Evolutionary conservation across 2,888 invertebrate genomes (phyloP), one percentile per base, ranked within the genome.

Genomic region (Corythucha ciliata): DNA sequence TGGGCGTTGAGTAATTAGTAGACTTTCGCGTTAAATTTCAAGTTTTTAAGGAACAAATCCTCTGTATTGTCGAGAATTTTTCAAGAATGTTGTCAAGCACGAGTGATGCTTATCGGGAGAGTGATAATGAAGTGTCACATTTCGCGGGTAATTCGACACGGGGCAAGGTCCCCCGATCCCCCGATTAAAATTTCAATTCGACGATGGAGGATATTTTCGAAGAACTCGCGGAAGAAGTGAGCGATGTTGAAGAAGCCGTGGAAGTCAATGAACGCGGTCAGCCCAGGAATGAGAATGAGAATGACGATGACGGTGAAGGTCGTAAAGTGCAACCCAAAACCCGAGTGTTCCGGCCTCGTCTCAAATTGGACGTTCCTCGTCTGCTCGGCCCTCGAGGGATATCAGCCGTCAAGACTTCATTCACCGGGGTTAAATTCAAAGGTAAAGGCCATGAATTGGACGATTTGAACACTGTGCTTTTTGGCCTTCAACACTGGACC

Each of bases 401-500:
- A 48, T 77, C 81, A n/a, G 78, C 81, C 0, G 73, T 94, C 32
- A 81, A 83, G 52, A 76, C 80, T 3, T 76, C 84, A 63, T 92
- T 88, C 62, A 79, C 83, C 63, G 79, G 84, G 61, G 80, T 91
- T 12, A 83, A 84, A 66, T 87, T 85, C 62, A 77, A 78, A 67
- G 88, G 88, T 56, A 83, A 82, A 68, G 86, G 87, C 0, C 72
- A 83, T 65, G 94, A 94, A 69, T 80, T 78, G 59, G 75, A 80
- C 45, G 93, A 96, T 69, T 70, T 97, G 32, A 78, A 85, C 61
- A 68, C 78, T 55, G 72, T 94, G 0, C 74, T 97, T 71, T 81
- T 83, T 48, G 80, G 79, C 52, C 66, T 94, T 48, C 89, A 94
- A 63, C 90, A 94, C 65, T 97, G 96, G 96, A 84, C 83, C 0